These are phyloP conservation scores for Spea multiplicata DNA, from an alignment of 2,113 vertebrate species.

Conservation along the genomic window DNA sequence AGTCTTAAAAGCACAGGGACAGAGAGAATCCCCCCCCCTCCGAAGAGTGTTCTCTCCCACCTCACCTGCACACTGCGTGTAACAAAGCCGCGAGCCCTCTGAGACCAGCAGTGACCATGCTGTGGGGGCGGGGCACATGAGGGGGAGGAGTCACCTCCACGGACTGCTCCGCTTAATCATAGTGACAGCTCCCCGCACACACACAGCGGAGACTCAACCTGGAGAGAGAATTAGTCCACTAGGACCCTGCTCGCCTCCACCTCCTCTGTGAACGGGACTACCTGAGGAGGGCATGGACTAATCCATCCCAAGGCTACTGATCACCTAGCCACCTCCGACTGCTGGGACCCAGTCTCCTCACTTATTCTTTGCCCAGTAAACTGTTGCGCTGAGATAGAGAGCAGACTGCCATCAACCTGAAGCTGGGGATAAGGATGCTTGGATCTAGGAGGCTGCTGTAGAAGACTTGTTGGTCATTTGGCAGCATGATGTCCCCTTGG, in stretches of 20 bases:
- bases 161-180: not conserved
- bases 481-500: slow-evolving; percentile 12
- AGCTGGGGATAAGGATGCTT: slow-evolving; percentile 6
- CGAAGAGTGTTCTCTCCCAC: too few relatives aligned
- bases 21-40: too few relatives aligned
- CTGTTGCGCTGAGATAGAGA: not conserved
- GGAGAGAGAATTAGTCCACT: too few relatives aligned
- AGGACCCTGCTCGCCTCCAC: too few relatives aligned
- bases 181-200: not conserved
- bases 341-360: not conserved
- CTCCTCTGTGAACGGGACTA: not conserved
- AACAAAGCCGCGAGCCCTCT: too few relatives aligned
- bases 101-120: too few relatives aligned
- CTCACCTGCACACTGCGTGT: too few relatives aligned
- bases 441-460: not conserved
- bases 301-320: not conserved
- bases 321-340: not conserved
- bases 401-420: not conserved
- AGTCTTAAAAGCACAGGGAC: too few relatives aligned
- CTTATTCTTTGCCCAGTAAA: too few relatives aligned
- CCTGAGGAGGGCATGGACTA: not conserved
- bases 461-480: not conserved
- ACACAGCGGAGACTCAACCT: too few relatives aligned
- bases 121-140: not conserved
- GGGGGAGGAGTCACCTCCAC: slow-evolving; percentile 9